These are phyloP conservation scores for Poeciliopsis infans DNA, from an alignment of 2,797 vertebrate species.

Conservation along the genomic window DNA sequence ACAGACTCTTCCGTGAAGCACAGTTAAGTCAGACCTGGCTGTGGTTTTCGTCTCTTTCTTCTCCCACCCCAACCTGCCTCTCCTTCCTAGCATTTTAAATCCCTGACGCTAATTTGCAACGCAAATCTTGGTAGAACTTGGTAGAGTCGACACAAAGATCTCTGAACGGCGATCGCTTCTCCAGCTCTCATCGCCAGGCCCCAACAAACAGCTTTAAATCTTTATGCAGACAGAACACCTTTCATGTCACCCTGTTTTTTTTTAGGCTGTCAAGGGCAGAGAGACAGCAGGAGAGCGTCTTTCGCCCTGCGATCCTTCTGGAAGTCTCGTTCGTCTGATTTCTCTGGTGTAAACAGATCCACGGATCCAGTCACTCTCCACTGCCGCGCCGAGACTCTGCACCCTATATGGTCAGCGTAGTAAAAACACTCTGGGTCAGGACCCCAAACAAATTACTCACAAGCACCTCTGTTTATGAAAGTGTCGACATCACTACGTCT, in stretches of 20 bases:
- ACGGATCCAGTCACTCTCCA: conserved; percentile 56
- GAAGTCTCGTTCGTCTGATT: conserved; percentile 75
- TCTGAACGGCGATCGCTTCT: conserved; percentile 84
- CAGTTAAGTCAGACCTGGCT: conserved; percentile 64
- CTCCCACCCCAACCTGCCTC: neutral
- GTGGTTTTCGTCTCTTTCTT: conserved; percentile 43
- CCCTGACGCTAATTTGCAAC: conserved; percentile 17
- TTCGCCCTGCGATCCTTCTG: conserved; percentile 64
- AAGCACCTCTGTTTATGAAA: conserved; percentile 77
- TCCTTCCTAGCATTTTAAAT: conserved; percentile 9
- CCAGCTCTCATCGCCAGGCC: conserved; percentile 81
- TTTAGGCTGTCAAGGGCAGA: conserved; percentile 67
- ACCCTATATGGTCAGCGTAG: conserved; percentile 80
- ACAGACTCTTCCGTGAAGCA: conserved; percentile 66
- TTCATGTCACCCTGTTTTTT: conserved; percentile 77
- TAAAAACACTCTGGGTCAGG: conserved; percentile 74
- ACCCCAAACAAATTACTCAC: conserved; percentile 74
- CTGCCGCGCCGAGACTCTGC: conserved; percentile 63
- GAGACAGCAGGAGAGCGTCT: conserved; percentile 66
- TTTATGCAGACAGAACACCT: conserved; percentile 73
- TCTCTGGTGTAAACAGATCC: conserved; percentile 73
- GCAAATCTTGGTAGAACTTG: conserved; percentile 46
- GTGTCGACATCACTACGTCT: conserved; percentile 60
- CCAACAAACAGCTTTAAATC: conserved; percentile 62
- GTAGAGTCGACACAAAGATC: conserved; percentile 82